These are phyloP conservation scores for Acipenser oxyrinchus DNA, from an alignment of 2,797 vertebrate genomes.

Conservation along the genomic window DNA sequence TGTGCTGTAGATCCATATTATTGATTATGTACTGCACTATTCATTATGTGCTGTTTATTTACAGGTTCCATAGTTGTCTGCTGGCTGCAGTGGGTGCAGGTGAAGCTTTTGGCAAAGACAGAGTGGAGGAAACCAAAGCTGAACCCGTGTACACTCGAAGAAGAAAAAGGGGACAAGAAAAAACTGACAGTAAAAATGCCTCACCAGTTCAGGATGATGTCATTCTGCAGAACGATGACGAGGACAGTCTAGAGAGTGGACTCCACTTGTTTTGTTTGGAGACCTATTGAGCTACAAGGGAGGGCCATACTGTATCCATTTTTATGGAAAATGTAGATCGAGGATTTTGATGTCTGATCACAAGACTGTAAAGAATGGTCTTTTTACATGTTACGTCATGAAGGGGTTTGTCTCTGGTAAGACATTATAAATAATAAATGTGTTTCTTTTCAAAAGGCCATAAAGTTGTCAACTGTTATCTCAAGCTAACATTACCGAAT, in stretches of 20 bases:
- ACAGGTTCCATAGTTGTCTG: constrained; percentile 56
- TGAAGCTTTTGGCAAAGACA: neutral
- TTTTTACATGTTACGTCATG: too few relatives aligned
- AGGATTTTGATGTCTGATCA: constrained; percentile 3
- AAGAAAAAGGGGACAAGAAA: constrained; percentile 35
- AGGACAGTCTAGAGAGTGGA: constrained; percentile 10
- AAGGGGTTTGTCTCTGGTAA: too few relatives aligned
- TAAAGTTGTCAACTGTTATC: too few relatives aligned
- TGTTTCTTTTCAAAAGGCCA: too few relatives aligned
- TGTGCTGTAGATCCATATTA: neutral
- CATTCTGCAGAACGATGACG: constrained; percentile 9
- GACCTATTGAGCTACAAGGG: too few relatives aligned
- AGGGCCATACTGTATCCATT: too few relatives aligned
- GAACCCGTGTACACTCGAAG: constrained; percentile 29
- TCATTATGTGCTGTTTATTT: constrained; percentile 15
- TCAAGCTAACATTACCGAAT: too few relatives aligned
- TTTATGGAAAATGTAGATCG: constrained; percentile 5
- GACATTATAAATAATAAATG: too few relatives aligned
- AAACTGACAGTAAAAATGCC: neutral
- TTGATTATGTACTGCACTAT: neutral
- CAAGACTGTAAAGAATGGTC: too few relatives aligned
- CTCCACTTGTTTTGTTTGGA: constrained; percentile 13
- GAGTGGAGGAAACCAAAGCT: constrained; percentile 2
- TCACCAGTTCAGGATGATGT: constrained; percentile 3
- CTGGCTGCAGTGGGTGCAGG: constrained; percentile 42